Conservation (phyloP, 2,888 invertebrate genomes). For the Mallateleia sp. region DNA sequence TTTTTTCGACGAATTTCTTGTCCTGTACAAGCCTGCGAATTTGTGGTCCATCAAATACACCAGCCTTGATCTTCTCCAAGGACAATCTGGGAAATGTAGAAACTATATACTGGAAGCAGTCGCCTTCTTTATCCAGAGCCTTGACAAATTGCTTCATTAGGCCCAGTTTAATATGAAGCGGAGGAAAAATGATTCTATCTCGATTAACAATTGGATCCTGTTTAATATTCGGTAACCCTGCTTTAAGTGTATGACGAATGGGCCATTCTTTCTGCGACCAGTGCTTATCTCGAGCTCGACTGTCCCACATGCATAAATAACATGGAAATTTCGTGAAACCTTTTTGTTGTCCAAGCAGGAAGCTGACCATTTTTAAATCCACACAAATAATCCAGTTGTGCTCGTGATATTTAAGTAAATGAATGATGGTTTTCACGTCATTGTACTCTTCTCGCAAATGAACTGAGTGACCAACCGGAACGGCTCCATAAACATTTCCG, state of each 20-base stretch:
- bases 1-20: no score
- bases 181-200: constrained; percentile 44
- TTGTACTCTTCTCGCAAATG: not conserved
- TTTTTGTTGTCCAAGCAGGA: constrained; percentile 64
- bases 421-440: not conserved
- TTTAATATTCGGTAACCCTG: constrained; percentile 39
- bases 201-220: constrained; percentile 25
- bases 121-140: constrained; percentile 42
- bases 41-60: constrained; percentile 62
- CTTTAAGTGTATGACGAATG: not conserved
- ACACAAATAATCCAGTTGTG: constrained; percentile 61
- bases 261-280: not conserved
- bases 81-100: constrained; percentile 37
- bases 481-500: not conserved
- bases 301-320: constrained; percentile 71
- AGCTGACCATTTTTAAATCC: constrained; percentile 66
- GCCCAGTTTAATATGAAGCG: no score
- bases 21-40: no score
- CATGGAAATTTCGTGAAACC: constrained; percentile 66
- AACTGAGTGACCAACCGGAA: constrained; percentile 4
- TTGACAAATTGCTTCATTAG: no score
- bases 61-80: constrained; percentile 57
- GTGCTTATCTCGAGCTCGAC: not conserved
- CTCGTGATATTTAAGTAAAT: not conserved
- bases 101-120: constrained; percentile 46